Conservation (phyloP, 1,140 invertebrate genomes). For the Drosophila pandora region DNA sequence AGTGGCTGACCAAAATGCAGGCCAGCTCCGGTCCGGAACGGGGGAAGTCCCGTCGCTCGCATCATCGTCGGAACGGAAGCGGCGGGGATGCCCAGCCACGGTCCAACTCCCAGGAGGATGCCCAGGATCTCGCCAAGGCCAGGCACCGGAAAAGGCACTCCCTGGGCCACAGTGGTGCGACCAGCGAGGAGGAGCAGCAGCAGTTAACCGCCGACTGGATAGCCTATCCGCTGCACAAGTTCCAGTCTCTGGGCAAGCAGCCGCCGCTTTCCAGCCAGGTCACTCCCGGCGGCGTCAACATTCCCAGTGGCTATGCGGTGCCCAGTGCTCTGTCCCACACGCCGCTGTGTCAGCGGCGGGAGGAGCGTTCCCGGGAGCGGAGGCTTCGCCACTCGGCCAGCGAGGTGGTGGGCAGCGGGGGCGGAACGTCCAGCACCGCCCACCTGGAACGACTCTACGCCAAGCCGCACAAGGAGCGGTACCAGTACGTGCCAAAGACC, state of each 20-base stretch:
- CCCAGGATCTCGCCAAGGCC: conserved; percentile 42
- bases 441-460: conserved; percentile 75
- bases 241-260: conserved; percentile 73
- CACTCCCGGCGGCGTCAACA: neutral
- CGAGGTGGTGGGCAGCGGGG: conserved; percentile 33
- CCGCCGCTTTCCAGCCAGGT: conserved; percentile 15
- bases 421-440: conserved; percentile 11
- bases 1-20: conserved; percentile 83
- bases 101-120: conserved; percentile 80
- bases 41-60: conserved; percentile 52
- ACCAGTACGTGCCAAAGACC: conserved; percentile 81
- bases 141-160: conserved; percentile 77
- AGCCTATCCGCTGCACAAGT: conserved; percentile 77
- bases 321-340: conserved; percentile 63
- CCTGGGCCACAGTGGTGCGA: conserved; percentile 70
- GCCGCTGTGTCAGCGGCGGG: conserved; percentile 77
- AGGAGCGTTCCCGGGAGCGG: conserved; percentile 49
- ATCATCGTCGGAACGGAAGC: conserved; percentile 79
- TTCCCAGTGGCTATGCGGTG: conserved; percentile 70
- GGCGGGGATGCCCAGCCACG: conserved; percentile 75
- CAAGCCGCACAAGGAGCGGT: conserved; percentile 81
- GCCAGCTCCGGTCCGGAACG: conserved; percentile 27
- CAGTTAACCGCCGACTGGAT: conserved; percentile 72
- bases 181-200: conserved; percentile 68
- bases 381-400: conserved; percentile 35